These are phyloP conservation scores for Otolemur garnettii DNA, from an alignment of 2,113 vertebrate species.

Conservation along the genomic window DNA sequence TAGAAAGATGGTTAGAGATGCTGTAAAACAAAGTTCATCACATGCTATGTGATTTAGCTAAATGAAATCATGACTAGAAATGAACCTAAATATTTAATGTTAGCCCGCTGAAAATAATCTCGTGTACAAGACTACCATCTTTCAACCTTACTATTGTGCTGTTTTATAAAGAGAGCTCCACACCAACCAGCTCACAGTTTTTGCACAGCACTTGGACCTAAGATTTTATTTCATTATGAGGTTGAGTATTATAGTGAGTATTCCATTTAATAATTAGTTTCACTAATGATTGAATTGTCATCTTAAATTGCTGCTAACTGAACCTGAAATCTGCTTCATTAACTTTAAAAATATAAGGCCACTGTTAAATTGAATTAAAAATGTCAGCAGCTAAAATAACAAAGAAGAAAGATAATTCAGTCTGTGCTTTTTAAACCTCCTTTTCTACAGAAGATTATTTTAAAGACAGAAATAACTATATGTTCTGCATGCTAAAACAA, in stretches of 20 bases:
- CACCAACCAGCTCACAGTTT: neutral
- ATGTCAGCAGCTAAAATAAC: constrained; percentile 79
- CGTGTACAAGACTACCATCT: neutral
- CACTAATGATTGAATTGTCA: constrained; percentile 76
- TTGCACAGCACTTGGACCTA: neutral
- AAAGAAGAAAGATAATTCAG: constrained; percentile 69
- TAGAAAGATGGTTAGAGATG: neutral
- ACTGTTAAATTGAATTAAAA: constrained; percentile 76
- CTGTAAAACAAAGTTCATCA: constrained; percentile 1
- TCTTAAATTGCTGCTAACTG: constrained; percentile 78
- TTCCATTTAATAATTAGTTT: constrained; percentile 77
- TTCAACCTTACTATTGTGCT: neutral
- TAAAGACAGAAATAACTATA: constrained; percentile 67
- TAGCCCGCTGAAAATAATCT: neutral
- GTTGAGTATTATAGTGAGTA: constrained; percentile 38
- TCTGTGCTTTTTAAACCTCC: constrained; percentile 48
- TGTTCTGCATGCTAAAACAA: constrained; percentile 49
- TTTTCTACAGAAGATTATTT: constrained; percentile 59
- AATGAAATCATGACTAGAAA: constrained; percentile 1
- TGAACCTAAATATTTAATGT: constrained; percentile 27
- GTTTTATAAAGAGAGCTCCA: neutral
- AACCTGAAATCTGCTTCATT: constrained; percentile 80
- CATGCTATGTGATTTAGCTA: neutral
- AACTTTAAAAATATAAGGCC: constrained; percentile 81
- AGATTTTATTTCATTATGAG: constrained; percentile 62